Evolutionary conservation across 2,797 vertebrate genomes (phyloP).

Genomic region (Lepus oiostolus): DNA sequence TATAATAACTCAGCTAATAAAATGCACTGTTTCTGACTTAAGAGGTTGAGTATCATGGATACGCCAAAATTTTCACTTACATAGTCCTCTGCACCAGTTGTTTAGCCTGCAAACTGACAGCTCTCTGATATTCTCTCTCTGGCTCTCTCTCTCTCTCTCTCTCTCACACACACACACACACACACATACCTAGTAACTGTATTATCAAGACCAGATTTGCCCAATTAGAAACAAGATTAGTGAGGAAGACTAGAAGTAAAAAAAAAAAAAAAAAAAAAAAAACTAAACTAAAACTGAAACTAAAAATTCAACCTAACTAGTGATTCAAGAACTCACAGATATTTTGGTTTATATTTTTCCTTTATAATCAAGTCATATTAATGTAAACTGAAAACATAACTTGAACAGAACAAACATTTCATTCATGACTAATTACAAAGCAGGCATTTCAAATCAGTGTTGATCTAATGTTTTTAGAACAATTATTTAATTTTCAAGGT

Average conservation of each 20-base stretch:
- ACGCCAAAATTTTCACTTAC: neutral
- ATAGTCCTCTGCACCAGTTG: neutral
- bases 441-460: slow-evolving; percentile 81
- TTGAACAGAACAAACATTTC: slow-evolving; percentile 64
- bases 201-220: neutral
- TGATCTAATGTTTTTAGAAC: slow-evolving; percentile 76
- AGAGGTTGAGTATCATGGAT: neutral
- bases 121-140: neutral
- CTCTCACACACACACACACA: neutral
- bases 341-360: slow-evolving; percentile 33
- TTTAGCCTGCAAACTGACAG: neutral
- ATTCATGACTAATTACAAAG: slow-evolving; percentile 77
- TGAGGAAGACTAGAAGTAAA: slow-evolving; percentile 26
- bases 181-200: neutral
- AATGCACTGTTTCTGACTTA: neutral
- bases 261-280: neutral
- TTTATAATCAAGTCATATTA: slow-evolving; percentile 57
- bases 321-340: neutral
- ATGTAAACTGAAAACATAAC: slow-evolving; percentile 63
- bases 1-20: neutral
- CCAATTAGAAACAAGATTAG: slow-evolving; percentile 31
- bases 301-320: neutral
- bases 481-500: slow-evolving; percentile 80
- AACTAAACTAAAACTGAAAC: no score
- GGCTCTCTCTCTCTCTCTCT: no score